Evolutionary conservation across 23 tunicate genomes (phyloP).

Genomic region (Clavelina lepadiformis): DNA sequence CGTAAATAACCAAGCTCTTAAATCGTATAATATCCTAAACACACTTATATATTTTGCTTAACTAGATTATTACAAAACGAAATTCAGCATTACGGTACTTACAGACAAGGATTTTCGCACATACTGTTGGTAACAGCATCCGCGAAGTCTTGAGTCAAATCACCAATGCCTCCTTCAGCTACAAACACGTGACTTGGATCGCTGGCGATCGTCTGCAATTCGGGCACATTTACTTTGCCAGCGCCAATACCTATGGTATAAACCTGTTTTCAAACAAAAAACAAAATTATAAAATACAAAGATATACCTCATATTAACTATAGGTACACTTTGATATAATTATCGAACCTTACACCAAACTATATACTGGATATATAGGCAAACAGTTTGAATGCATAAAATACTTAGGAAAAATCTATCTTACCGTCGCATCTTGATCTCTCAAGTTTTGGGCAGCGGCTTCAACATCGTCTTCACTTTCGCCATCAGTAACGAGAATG

Average conservation of each 20-base stretch:
- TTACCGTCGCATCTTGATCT: constrained; percentile 35
- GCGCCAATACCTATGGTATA: constrained; percentile 37
- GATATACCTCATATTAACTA: neutral
- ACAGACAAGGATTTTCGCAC: constrained; percentile 82
- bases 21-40: no score
- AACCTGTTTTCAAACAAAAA: constrained; percentile 17
- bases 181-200: constrained; percentile 19
- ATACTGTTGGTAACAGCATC: constrained; percentile 18
- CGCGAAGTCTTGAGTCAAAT: constrained; percentile 10
- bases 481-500: constrained; percentile 52
- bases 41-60: no score
- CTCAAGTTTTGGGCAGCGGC: constrained; percentile 24
- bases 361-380: no score
- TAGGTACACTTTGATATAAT: no score
- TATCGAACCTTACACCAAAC: no score
- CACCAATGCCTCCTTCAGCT: constrained; percentile 10
- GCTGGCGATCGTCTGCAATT: constrained; percentile 40
- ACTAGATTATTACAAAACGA: no score
- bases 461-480: constrained; percentile 52
- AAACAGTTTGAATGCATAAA: no score
- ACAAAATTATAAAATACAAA: neutral
- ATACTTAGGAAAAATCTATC: neutral
- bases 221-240: neutral
- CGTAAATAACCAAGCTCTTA: no score
- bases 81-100: no score